Evolutionary conservation across 2,797 vertebrate genomes (phyloP).

Genomic region (Sibirionetta formosa): DNA sequence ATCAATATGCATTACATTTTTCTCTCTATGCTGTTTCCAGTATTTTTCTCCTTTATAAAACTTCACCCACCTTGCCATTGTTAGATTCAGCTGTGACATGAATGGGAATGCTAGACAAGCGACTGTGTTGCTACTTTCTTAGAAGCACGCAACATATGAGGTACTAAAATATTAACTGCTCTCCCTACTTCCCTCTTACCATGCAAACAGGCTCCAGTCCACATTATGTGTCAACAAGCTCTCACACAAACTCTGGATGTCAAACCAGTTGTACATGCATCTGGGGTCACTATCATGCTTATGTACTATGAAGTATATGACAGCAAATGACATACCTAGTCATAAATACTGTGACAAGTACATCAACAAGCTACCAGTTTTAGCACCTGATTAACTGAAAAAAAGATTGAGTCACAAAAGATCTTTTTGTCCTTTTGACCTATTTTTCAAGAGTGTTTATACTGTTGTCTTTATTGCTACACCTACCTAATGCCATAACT

Average conservation of each 20-base stretch:
- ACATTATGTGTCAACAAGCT: not conserved
- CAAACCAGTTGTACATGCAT: not conserved
- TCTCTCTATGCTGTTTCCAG: not conserved
- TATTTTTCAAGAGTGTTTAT: not conserved
- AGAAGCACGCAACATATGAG: not conserved
- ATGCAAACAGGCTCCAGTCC: accelerated
- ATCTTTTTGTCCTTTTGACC: not conserved
- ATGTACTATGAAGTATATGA: not conserved
- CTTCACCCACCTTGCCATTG: not conserved
- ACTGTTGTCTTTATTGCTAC: not conserved
- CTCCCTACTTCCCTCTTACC: not conserved
- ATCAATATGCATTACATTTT: not conserved
- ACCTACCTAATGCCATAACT: not conserved
- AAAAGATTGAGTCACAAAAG: not conserved
- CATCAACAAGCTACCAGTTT: not conserved
- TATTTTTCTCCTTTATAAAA: not conserved
- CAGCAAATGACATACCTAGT: not conserved
- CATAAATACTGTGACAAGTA: not conserved
- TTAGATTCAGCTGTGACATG: not conserved
- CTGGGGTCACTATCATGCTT: not conserved
- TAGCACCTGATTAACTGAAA: not conserved
- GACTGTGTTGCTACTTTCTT: not conserved
- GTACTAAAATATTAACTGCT: not conserved
- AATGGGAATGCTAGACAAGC: not conserved
- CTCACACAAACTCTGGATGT: not conserved